Evolutionary conservation across 2,113 vertebrate genomes (phyloP), one percentile per base, ranked within the genome.

Genomic region (Mustela nigripes): DNA sequence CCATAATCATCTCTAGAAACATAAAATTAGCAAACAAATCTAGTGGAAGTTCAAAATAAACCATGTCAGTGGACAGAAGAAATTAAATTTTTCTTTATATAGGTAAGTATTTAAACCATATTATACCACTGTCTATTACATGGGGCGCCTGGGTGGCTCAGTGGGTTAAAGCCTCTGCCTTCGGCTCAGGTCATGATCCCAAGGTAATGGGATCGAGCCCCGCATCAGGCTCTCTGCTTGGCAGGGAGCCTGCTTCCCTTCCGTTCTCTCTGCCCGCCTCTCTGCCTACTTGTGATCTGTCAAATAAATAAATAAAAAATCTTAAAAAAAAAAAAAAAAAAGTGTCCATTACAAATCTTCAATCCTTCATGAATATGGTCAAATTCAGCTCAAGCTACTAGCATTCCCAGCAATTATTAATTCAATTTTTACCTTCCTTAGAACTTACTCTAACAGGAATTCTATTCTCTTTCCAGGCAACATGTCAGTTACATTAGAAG

Each of bases 401-500:
- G 53, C 5, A 15, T 73, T 56, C 63, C 60, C 24, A 78, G 14
- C 82, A 69, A 90, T 22, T 28, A 2, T 67, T 79, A 50, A 78
- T 39, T 26, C 36, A 79, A 60, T 24, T 69, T 45, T 96, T 89
- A 92, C 88, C 92, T 97, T 97, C 94, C 91, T 93, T 81, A 65
- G 56, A 97, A 97, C 71, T 82, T 93, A 60, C 87, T 97, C 96
- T 96, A 98, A 87, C 95, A 74, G 82, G 95, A 98, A 63, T 90
- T 98, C 62, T 98, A 94, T 97, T 97, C 62, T 87, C 26, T 65
- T 94, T 84, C 21, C 63, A 99, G 98, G 98, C 88, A 98, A 99
- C 97, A 92, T 97, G 88, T 93, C 98, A 93, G 62, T 98, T 98
- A 97, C 96, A 97, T 96, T 98, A 98, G 98, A 98, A 98, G 98